Percentiles rank a stretch among this genome's conserved stretches.
Evolutionary conservation across 2,797 vertebrate species (phyloP).

Genomic region (Phylloscopus collybita): DNA sequence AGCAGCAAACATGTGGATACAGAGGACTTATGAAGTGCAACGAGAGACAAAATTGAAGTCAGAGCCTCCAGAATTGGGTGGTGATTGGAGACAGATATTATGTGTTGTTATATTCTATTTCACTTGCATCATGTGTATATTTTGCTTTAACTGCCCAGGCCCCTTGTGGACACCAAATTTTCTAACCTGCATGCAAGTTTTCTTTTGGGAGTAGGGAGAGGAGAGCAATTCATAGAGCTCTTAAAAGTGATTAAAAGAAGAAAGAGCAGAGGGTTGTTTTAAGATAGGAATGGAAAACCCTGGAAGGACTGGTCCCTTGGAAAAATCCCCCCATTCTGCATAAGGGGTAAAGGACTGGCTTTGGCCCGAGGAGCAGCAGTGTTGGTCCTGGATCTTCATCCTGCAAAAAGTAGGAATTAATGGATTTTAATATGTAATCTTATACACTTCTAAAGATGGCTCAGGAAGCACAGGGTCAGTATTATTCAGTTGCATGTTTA

Average conservation of each 20-base stretch:
- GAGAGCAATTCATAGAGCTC: not conserved
- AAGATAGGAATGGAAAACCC: not conserved
- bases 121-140: not conserved
- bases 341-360: not conserved
- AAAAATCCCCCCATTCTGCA: not conserved
- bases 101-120: not conserved
- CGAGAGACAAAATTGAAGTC: not conserved
- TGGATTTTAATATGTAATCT: not conserved
- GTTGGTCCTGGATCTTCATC: not conserved
- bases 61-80: not conserved
- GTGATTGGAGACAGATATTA: not conserved
- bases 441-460: not conserved
- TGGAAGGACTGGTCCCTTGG: not conserved
- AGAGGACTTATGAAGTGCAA: not conserved
- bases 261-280: not conserved
- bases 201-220: not conserved
- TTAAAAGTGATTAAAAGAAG: not conserved
- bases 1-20: not conserved
- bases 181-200: not conserved
- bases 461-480: not conserved
- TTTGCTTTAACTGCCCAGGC: not conserved
- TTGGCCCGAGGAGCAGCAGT: not conserved
- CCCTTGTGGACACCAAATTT: not conserved
- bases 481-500: not conserved
- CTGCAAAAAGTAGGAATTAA: not conserved